Evolutionary conservation across 2,888 invertebrate species (phyloP).

Genomic region (Habrosyne pyritoides): DNA sequence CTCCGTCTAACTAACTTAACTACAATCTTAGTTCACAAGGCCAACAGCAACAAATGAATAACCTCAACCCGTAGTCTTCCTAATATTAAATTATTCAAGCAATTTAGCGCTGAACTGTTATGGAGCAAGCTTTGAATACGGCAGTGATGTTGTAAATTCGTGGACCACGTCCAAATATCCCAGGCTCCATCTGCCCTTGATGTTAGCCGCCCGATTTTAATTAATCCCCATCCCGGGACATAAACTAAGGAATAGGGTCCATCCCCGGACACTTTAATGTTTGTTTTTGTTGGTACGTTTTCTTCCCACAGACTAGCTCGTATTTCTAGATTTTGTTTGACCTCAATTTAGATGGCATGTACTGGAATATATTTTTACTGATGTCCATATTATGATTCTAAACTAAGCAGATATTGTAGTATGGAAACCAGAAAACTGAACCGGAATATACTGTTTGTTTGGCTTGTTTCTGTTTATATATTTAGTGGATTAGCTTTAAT

Average conservation of each 20-base stretch:
- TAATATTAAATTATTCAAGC: conserved; percentile 4
- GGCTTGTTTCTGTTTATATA: no score
- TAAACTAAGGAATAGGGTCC: neutral
- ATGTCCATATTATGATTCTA: no score
- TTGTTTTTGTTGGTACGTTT: neutral
- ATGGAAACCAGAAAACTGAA: no score
- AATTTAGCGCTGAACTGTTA: conserved; percentile 3
- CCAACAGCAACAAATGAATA: neutral
- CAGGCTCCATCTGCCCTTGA: conserved; percentile 2
- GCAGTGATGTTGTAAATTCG: conserved; percentile 2
- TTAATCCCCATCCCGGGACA: neutral
- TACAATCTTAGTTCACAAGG: neutral
- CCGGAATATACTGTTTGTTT: no score
- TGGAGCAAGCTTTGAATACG: conserved; percentile 3
- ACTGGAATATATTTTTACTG: no score
- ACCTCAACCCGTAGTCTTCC: neutral
- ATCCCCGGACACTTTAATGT: neutral
- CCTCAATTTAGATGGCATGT: neutral
- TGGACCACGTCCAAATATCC: conserved; percentile 4
- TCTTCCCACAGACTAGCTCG: neutral
- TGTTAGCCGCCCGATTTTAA: conserved; percentile 1
- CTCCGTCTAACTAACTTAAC: neutral
- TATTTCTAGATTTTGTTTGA: neutral
- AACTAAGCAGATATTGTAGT: no score
- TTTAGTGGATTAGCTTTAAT: no score